Base-by-base conservation (phyloP, 2,888 invertebrate species). In the Mesorhabditis spiculigera region DNA sequence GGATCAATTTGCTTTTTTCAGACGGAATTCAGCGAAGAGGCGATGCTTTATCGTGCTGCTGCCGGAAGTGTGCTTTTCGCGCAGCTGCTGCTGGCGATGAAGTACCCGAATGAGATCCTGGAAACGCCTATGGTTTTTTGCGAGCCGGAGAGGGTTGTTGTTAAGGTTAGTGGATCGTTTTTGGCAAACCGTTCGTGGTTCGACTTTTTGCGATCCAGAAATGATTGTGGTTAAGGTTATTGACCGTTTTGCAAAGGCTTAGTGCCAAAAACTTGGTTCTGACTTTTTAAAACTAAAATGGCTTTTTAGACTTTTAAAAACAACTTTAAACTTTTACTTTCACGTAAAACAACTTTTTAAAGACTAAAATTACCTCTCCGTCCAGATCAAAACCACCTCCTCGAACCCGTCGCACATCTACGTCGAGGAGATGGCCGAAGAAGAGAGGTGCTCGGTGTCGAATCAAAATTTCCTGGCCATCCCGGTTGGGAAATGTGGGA, bases 371-470 rank as follows among this genome's bases (percentile, higher is more conserved):
- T n/a, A 68, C 58, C 28, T 45, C 41, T 63, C n/a, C 43, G 65
- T 74, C 5, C 64, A 83, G 82, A 78, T 84, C 65, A 74, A 81
- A 71, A 84, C 84, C 3, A 77, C 83, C 4, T 73, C 79, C 42
- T 80, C 85, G 4, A 85, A 85, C 75, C 85, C 85, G 2, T 85
- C 85, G 3, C 78, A 79, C 62, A 84, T 85, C 66, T 85, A 84
- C 68, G 85, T 80, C 4, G 83, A 85, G 66, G 81, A 84, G 42
- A 75, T 76, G 62, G 78, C 78, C 45, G 80, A 84, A 16, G 78
- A 81, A 45, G 62, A 78, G 28, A 78, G 78, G 45, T 85, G 85
- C 68, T 75, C 77, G 44, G 76, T 78, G 5, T 68, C 78, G 28
- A 81, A 85, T 73, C 78, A 78, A 75, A 84, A 84, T 71, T 76